Evolutionary conservation across 2,888 invertebrate genomes (phyloP).

Genomic region (Pharmacophagus antenor): DNA sequence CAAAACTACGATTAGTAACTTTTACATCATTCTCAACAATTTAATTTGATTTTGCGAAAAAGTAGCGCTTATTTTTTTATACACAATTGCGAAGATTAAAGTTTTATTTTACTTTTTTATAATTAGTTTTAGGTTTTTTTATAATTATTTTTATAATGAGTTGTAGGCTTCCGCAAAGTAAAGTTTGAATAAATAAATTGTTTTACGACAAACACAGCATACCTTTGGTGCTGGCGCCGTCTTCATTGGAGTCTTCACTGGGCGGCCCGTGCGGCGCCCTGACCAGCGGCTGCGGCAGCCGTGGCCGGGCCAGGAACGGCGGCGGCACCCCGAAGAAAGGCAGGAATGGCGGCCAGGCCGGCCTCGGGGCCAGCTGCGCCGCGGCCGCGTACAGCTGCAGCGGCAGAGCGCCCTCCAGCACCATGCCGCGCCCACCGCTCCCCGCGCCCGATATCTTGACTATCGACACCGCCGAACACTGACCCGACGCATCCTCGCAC

Average conservation of each 20-base stretch:
- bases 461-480: constrained; percentile 52
- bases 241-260: constrained; percentile 79
- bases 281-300: constrained; percentile 67
- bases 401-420: constrained; percentile 85
- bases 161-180: too few relatives aligned
- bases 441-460: constrained; percentile 61
- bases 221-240: constrained; percentile 78
- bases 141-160: too few relatives aligned
- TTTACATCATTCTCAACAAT: too few relatives aligned
- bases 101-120: too few relatives aligned
- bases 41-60: too few relatives aligned
- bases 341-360: constrained; percentile 83
- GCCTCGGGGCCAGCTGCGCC: constrained; percentile 79
- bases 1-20: too few relatives aligned
- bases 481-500: constrained; percentile 46
- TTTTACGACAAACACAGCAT: not conserved
- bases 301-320: constrained; percentile 76
- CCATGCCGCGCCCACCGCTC: constrained; percentile 75
- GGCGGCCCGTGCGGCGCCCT: constrained; percentile 75
- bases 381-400: constrained; percentile 86
- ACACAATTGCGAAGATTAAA: too few relatives aligned
- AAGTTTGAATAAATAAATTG: too few relatives aligned
- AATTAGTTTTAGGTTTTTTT: too few relatives aligned
- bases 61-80: too few relatives aligned
- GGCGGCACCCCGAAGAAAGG: constrained; percentile 82